These are phyloP conservation scores for Tachycineta bicolor DNA, from an alignment of 2,113 vertebrate genomes.

Conservation along the genomic window DNA sequence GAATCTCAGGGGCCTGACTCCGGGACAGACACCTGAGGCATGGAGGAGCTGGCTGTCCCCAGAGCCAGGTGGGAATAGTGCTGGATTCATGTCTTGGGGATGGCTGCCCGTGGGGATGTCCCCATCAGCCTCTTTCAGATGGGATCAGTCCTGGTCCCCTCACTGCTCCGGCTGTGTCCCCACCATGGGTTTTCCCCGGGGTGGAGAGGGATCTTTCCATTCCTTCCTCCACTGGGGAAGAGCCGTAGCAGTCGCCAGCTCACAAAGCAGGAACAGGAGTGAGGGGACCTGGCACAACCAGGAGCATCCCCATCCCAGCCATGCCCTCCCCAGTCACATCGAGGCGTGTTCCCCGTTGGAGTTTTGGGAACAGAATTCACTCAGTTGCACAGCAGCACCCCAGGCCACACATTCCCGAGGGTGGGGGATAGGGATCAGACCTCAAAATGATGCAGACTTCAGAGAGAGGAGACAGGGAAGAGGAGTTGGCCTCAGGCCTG, in stretches of 20 bases:
- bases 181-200: background rate
- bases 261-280: background rate
- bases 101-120: background rate
- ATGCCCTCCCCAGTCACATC: fast-evolving
- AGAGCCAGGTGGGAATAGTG: fast-evolving
- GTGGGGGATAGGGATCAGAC: no score
- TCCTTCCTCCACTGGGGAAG: background rate
- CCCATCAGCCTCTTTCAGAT: background rate
- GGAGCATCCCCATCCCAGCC: background rate
- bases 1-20: background rate
- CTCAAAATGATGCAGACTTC: background rate
- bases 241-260: no score
- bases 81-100: background rate
- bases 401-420: background rate
- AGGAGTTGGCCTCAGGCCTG: background rate
- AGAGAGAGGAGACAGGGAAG: background rate
- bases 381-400: background rate
- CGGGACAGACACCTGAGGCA: fast-evolving
- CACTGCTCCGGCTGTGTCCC: background rate
- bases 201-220: background rate
- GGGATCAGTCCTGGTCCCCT: background rate
- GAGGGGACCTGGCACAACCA: background rate
- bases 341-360: background rate
- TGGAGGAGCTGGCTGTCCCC: background rate
- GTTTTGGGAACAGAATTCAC: background rate